Base-by-base conservation (phyloP, 2,113 vertebrate species). In the Leucopsar rothschildi region DNA sequence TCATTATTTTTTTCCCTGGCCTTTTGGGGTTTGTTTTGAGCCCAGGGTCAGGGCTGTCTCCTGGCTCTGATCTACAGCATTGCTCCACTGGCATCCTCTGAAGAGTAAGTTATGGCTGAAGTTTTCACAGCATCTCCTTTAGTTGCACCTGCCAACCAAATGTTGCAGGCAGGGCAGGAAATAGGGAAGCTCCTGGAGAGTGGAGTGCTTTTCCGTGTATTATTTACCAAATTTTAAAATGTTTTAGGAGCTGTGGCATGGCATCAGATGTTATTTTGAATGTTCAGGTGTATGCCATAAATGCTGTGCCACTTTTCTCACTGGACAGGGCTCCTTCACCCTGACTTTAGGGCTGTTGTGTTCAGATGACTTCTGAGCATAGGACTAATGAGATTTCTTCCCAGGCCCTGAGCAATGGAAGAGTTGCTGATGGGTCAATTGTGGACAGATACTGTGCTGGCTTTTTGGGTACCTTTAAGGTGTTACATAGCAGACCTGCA, bases 311-410 rank as follows among this genome's bases (percentile, higher is more conserved):
- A 2, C 57, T 79, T 70, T 28, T 49, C 53, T 78, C 42, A 2
- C 39, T 65, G 5, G 15, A 2, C 11, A 39, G 57, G 57, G 33
- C 47, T 71, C 2, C 1, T 12, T 39, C 11, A 35, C 33, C 24
- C 23, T 10, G n/a, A 29, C 47, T 31, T 31, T 6, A 4, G 64
- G 40, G 22, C 40, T 2, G 1, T 39, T 52, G 15, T 15, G 0
- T 37, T 82, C 37, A 31, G 42, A 10, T 68, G 71, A 35, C n/a
- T 81, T 50, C 49, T 17, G 24, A 80, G 63, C 31, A 9, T 1
- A 2, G 6, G 28, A 40, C 28, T 85, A 2, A 1, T 0, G 6
- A 66, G 64, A 14, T 78, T 69, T 49, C 56, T 57, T 65, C 78
- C 31, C 21, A 13, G 31, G 42, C 25, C 56, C 52, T 31, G 39